Evolutionary conservation across 2,797 vertebrate genomes (phyloP), one percentile per base, ranked within the genome.

Genomic region (Pipistrellus nathusii): DNA sequence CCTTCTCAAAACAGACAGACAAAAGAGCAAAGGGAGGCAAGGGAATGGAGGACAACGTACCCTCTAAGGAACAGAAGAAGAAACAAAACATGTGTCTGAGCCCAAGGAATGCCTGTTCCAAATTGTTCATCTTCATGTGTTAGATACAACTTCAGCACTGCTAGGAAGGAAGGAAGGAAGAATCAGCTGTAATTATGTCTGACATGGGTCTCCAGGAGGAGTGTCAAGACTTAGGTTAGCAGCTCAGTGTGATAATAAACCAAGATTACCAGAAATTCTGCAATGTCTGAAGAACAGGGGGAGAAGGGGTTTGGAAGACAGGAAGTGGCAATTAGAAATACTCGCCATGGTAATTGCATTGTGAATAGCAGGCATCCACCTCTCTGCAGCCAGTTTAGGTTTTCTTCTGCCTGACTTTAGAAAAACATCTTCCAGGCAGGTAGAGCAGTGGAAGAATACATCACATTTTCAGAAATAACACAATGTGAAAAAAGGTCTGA

Each of bases 81-180:
- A 27, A 30, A 71, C 77, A 91, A 95, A 48, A 9, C 23, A 8
- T 0, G 0, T 76, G 76, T 88, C 5, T n/a, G 90, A 97, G 90
- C 81, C 89, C 30, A 10, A 41, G 69, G 91, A 97, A 97, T 76
- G 93, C 68, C 27, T 62, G 92, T 95, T 97, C 97, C 98, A 98
- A 98, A 98, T 96, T 97, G 97, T 95, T 98, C 97, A 98, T 98
- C 98, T n/a, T n/a, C n/a, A n/a, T 97, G 97, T 97, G 97, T 96
- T 82, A 66, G 94, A 97, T 97, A 97, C 97, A 98, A 96, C 96
- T 97, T 95, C 97, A 96, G 95, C 95, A 97, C 96, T 95, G 94
- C 97, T 98, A 98, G 98, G 97, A 98, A 98, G 13, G 76, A 98
- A 98, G 13, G 76, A 97, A 98, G 87, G 97, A 97, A 97, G 97